These are phyloP conservation scores for Rhyacophila evoluta DNA, from an alignment of 2,888 invertebrate species.

Conservation along the genomic window DNA sequence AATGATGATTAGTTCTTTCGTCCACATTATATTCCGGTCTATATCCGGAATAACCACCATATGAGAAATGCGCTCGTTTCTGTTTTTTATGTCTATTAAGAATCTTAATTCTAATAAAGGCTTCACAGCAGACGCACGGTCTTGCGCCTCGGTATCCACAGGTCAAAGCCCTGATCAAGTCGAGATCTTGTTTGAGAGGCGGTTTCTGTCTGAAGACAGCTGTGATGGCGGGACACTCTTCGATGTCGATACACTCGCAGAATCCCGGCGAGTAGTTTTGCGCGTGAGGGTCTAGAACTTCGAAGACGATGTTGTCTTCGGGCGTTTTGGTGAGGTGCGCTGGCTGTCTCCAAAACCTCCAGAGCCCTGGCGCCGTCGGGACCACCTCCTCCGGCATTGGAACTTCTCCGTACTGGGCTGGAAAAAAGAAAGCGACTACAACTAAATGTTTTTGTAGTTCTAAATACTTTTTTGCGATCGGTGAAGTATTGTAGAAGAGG, in stretches of 20 bases:
- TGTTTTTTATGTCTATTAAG: constrained; percentile 46
- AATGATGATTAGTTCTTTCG: constrained; percentile 40
- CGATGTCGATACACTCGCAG: constrained; percentile 45
- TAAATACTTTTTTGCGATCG: too few relatives aligned
- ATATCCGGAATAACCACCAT: constrained; percentile 31
- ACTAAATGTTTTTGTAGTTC: too few relatives aligned
- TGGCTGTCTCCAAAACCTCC: background rate
- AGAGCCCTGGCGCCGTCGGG: background rate
- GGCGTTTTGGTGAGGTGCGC: background rate
- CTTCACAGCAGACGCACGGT: constrained; percentile 48
- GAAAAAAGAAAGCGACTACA: background rate
- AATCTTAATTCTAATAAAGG: constrained; percentile 34
- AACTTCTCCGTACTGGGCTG: constrained; percentile 27
- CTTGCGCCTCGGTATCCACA: constrained; percentile 45
- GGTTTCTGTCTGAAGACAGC: constrained; percentile 39
- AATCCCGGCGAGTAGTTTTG: constrained; percentile 23
- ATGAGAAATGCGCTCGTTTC: constrained; percentile 48
- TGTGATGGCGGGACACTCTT: constrained; percentile 41
- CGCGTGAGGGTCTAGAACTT: constrained; percentile 25
- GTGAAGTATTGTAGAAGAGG: too few relatives aligned
- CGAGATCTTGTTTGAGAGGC: constrained; percentile 33
- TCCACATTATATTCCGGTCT: constrained; percentile 24
- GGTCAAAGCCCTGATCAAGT: constrained; percentile 40
- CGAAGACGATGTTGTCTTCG: constrained; percentile 33
- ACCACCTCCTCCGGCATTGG: background rate